Conservation (phyloP, 2,797 vertebrate species). For the Muscicapa comitata region DNA sequence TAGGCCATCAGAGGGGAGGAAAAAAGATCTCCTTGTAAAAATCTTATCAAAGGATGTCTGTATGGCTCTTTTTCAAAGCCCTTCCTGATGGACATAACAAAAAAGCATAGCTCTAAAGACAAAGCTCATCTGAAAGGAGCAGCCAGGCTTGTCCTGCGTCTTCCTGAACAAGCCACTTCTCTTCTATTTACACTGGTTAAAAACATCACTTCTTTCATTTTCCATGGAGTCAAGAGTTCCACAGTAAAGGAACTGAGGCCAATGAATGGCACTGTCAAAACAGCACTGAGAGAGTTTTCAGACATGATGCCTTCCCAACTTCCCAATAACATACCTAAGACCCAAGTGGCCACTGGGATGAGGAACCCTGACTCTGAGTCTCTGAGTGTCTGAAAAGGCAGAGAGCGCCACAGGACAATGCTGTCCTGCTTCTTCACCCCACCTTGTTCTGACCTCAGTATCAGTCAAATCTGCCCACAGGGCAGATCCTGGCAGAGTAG, state of each 20-base stretch:
- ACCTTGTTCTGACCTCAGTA: neutral
- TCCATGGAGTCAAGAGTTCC: neutral
- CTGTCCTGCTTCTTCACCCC: neutral
- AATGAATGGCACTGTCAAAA: neutral
- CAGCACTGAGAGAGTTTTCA: neutral
- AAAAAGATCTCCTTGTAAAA: constrained; percentile 53
- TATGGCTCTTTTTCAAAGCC: constrained; percentile 37
- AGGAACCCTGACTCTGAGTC: neutral
- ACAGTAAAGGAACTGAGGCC: neutral
- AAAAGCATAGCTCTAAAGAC: constrained; percentile 35
- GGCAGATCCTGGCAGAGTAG: neutral
- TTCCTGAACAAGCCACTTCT: constrained; percentile 30
- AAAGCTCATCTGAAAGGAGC: constrained; percentile 39
- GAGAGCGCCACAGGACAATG: neutral
- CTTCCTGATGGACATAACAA: constrained; percentile 48
- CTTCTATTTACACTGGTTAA: constrained; percentile 1
- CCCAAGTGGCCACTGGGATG: neutral
- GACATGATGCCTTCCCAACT: neutral
- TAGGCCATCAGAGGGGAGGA: constrained; percentile 20
- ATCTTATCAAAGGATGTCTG: constrained; percentile 58
- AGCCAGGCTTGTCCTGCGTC: neutral
- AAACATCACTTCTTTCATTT: neutral
- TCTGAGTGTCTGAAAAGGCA: neutral
- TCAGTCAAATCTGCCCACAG: neutral
- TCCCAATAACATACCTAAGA: neutral